Evolutionary conservation across 2,113 vertebrate genomes (phyloP), one percentile per base, ranked within the genome.

Genomic region (Elanus axillaris): DNA sequence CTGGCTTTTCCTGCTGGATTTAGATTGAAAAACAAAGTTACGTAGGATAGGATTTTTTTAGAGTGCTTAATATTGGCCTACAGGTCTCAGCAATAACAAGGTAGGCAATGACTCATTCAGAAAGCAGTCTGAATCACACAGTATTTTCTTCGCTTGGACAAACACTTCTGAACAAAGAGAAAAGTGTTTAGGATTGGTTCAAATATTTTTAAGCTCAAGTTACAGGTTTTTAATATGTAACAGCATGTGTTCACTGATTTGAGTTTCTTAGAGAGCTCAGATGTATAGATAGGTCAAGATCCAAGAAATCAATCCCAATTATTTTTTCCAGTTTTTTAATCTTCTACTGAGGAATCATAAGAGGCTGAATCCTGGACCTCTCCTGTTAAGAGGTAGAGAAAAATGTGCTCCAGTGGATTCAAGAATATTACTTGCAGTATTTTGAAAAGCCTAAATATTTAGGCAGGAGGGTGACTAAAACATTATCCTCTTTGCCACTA

Each of bases 1-100:
- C 59, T 74, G 94, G 43, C 26, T 87, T 93, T 86, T 90, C 95
- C 97, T 98, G 94, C 45, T 91, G 94, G 68, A 17, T 92, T 96
- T 85, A 90, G 67, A 96, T 93, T 78, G 40, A 88, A 85, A 93
- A 95, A 45, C 42, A 86, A 91, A 93, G 50, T 67, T 55, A 95
- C 32, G 23, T 84, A 74, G 50, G 11, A 34, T 7, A 63, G n/a
- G 8, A 76, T 56, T 74, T 76, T 86, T 82, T 77, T 13, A 34
- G 19, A 82, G 72, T 53, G 58, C 43, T 91, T 80, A 86, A 50
- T 74, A 77, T 42, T 63, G 43, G 43, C 21, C 60, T 93, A 59
- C 16, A 81, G n/a, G 67, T 84, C 79, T 91, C 79, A 84, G 47
- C 36, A 86, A 66, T 80, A 94, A 55, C 18, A 77, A 86, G 64